Base-by-base conservation (phyloP, 2,888 invertebrate species). In the Gibbula magus region DNA sequence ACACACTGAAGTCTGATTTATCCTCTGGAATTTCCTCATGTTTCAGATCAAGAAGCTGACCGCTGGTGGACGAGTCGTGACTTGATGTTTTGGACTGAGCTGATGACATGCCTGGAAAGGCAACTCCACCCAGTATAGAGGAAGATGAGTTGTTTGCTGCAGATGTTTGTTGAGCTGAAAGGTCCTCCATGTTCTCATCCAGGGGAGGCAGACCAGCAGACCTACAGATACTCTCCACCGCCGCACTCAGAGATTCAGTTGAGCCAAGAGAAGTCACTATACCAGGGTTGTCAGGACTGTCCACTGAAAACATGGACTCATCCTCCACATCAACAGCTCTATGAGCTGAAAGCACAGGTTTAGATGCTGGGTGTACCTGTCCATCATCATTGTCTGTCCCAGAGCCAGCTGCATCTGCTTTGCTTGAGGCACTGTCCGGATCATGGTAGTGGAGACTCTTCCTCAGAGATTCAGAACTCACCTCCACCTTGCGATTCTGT, bases 171-270 rank as follows among this genome's bases (percentile, higher is more conserved):
- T 32, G 22, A n/a, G 52, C 53, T n/a, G 29, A 25, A 45, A n/a
- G 20, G 4, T 73, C 73, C 25, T 54, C 53, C 25, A 35, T 39
- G 10, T 25, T 18, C 25, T 75, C 54, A 25, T 75, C 75, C n/a
- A 75, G n/a, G 10, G 75, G 75, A 75, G 75, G 75, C 18, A 75
- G 53, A 53, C 75, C 75, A n/a, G 75, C 75, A 20, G 75, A 75
- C 32, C 53, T 53, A 29, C 75, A 75, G 54, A 75, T 75, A 54
- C 53, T 75, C 75, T 75, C 75, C 52, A 75, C 75, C 25, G 75
- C 75, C 16, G 75, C 75, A 75, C 75, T 75, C 1, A 75, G 54
- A 54, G 53, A 53, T 54, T 54, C 54, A 18, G 75, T 54, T 8
- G 75, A 75, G 32, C 53, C 32, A 20, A 75, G 29, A 22, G 51